Base-by-base conservation (phyloP, 2,888 invertebrate genomes). In the Habroteleia sp. region DNA sequence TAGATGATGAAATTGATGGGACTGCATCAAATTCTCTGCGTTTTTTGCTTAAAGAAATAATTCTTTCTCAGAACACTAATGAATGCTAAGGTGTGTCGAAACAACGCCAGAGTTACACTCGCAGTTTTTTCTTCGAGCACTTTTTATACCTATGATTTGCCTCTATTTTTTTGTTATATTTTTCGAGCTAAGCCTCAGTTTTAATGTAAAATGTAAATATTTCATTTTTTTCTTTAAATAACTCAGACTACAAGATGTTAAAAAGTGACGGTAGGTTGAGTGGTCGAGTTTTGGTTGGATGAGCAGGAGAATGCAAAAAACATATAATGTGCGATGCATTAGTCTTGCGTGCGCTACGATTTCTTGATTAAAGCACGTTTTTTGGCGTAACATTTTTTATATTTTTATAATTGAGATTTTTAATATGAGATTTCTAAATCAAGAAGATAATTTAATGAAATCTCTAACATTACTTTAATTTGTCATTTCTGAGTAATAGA, bases 21-120 rank as follows among this genome's bases (percentile, higher is more conserved):
- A 50, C 46, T 37, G 54, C 60, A 66, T 60, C 39, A 46, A 48
- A 62, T 37, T 42, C 5, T 39, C 48, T 58, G 20, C 63, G 50
- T 68, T 58, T 58, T 58, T 66, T 66, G 71, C 66, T 71, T 66
- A 39, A 48, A 73, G 66, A 50, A 73, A 72, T 77, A 77, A 75
- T 77, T 69, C 50, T 46, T 42, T 35, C 69, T 69, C 46, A 48
- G 44, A 50, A 39, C 66, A 14, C 68, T 77, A 77, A 77, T 73
- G 76, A 71, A 76, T 74, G 73, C 48, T 25, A 27, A 35, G 65
- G 65, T 29, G n/a, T 41, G 10, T 11, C 27, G 10, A 54, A 41
- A n/a, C n/a, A n/a, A n/a, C n/a, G n/a, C 29, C 41, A 25, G 5
- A 6, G 2, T 13, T 29, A 25, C 11, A 7, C 14, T 39, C 8